phyloP scores from a whole-genome alignment of 1,140 invertebrate genomes.

The Halesus radiatus region DNA sequence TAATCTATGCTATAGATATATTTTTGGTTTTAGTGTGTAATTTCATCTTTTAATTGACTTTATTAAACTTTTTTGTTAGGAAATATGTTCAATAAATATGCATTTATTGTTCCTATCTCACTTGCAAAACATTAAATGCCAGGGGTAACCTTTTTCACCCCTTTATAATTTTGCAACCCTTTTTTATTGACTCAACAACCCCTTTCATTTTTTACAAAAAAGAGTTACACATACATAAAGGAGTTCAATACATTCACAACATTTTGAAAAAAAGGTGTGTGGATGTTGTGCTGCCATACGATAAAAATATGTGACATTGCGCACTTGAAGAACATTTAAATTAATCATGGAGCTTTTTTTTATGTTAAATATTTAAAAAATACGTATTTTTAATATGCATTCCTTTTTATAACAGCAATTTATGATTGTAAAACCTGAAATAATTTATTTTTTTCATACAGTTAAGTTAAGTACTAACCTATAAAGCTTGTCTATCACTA shows the following conservation, averaged over 20 bases:
- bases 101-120: not conserved
- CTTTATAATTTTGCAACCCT: conserved; percentile 46
- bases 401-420: not conserved
- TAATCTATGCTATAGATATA: not conserved
- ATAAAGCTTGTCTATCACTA: too few relatives aligned
- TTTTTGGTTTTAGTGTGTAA: not conserved
- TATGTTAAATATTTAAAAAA: not conserved
- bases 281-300: not conserved
- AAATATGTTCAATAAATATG: not conserved
- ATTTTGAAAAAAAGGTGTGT: not conserved
- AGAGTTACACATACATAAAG: conserved; percentile 6
- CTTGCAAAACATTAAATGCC: not conserved
- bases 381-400: not conserved
- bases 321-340: not conserved
- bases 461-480: too few relatives aligned
- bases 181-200: conserved; percentile 43
- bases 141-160: conserved; percentile 45
- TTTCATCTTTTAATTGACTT: not conserved
- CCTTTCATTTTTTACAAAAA: conserved; percentile 46
- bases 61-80: too few relatives aligned
- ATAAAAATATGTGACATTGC: not conserved
- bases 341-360: not conserved
- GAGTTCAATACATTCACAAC: not conserved
- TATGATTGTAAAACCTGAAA: too few relatives aligned
- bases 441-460: too few relatives aligned